phyloP scores from a whole-genome alignment of 2,113 vertebrate genomes.

The Dascyllus trimaculatus region DNA sequence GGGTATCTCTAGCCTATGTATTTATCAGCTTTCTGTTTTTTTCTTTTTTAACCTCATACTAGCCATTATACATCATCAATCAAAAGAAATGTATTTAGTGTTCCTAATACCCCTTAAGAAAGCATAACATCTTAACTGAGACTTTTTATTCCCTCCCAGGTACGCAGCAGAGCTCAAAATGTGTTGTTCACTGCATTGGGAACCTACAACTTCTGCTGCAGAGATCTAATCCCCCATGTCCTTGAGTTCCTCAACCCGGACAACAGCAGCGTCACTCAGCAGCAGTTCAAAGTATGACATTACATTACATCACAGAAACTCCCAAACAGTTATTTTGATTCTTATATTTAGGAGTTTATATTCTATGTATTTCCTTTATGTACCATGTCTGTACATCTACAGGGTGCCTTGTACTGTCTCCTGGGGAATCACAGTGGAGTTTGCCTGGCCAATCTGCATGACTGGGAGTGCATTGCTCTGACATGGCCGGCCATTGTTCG shows the following conservation, averaged over 20 bases:
- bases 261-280: constrained; percentile 89
- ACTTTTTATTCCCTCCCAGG: constrained; percentile 79
- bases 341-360: not conserved
- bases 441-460: constrained; percentile 95
- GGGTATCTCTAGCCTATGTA: not conserved
- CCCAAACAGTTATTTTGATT: not conserved
- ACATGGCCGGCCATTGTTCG: constrained; percentile 95
- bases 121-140: not conserved
- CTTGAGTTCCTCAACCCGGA: constrained; percentile 91
- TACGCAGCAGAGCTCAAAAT: constrained; percentile 95
- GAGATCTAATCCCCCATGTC: constrained; percentile 95
- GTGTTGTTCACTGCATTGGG: constrained; percentile 95
- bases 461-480: constrained; percentile 96
- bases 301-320: not conserved
- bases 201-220: constrained; percentile 97
- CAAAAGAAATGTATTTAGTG: not conserved
- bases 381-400: constrained; percentile 20
- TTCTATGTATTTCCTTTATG: not conserved
- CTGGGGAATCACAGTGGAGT: constrained; percentile 94
- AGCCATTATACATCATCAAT: not conserved
- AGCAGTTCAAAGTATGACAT: constrained; percentile 94
- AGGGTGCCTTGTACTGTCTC: constrained; percentile 99
- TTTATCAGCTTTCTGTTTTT: not conserved
- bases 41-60: not conserved
- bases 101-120: not conserved